A percentile compares a stretch with the other conserved stretches of the same genome.
Evolutionary conservation across 1,140 invertebrate species (phyloP).

Genomic region (Laupala kohalensis): DNA sequence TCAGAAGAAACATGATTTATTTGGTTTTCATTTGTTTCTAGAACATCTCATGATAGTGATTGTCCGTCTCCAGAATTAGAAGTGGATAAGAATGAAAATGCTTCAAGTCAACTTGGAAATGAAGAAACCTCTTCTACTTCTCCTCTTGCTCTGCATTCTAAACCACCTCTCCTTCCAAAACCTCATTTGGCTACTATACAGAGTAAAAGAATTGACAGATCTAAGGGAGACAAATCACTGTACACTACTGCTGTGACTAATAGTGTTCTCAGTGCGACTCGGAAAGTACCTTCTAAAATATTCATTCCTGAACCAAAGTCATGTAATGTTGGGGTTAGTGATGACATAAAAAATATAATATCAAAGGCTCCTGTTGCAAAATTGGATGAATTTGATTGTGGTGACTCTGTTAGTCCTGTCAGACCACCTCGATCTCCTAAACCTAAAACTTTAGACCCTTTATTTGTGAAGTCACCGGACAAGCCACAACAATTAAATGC

Average conservation of each 20-base stretch:
- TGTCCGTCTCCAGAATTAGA: too few species aligned
- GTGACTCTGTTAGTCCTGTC: not conserved
- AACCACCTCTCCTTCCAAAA: slow-evolving; percentile 13
- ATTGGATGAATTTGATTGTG: slow-evolving; percentile 4
- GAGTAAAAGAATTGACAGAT: not conserved
- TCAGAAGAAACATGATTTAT: too few species aligned
- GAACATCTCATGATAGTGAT: too few species aligned
- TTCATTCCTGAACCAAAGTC: not conserved
- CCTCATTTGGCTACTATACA: not conserved
- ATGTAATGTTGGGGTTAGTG: not conserved
- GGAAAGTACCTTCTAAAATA: not conserved
- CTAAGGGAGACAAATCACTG: not conserved
- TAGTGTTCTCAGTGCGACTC: not conserved
- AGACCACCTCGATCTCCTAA: slow-evolving; percentile 13
- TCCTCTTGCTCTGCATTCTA: too few species aligned
- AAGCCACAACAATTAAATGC: slow-evolving; percentile 1
- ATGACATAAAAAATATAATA: not conserved
- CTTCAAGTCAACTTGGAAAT: too few species aligned
- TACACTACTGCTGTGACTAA: not conserved
- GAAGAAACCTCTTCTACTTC: too few species aligned
- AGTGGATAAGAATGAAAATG: too few species aligned
- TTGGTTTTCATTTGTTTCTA: too few species aligned
- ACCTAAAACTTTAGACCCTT: not conserved
- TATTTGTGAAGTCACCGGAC: not conserved
- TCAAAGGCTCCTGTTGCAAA: slow-evolving; percentile 8